A percentile compares a stretch with the other conserved stretches of the same genome.
These are phyloP conservation scores for Pseudococcus jackbeardsleyi DNA, from an alignment of 2,888 invertebrate genomes.

Conservation along the genomic window DNA sequence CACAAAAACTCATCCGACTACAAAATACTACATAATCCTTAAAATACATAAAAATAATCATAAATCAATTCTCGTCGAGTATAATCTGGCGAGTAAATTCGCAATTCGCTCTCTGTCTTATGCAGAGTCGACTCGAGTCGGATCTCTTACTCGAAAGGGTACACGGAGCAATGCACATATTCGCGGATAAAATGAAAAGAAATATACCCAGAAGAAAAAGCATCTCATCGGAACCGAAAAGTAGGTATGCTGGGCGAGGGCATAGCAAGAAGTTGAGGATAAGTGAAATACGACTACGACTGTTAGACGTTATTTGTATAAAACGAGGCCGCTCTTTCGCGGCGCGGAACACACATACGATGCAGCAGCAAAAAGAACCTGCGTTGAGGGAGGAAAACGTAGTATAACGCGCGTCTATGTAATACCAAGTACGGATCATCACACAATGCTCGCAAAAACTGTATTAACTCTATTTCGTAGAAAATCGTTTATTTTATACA, in stretches of 20 bases:
- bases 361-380: not conserved
- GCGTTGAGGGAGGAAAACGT: not conserved
- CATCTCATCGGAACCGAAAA: not conserved
- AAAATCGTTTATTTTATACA: constrained; percentile 58
- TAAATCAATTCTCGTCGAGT: constrained; percentile 41
- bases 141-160: not conserved
- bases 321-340: not conserved
- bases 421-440: constrained; percentile 60
- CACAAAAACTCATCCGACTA: not conserved
- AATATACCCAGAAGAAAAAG: constrained; percentile 5
- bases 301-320: constrained; percentile 57
- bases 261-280: not conserved
- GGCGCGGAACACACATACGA: not conserved
- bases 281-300: constrained; percentile 54
- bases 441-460: constrained; percentile 55
- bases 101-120: not conserved
- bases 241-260: not conserved
- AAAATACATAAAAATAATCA: constrained; percentile 51
- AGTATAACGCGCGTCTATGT: constrained; percentile 39
- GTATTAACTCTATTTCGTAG: constrained; percentile 56
- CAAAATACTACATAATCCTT: constrained; percentile 27
- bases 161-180: not conserved
- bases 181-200: constrained; percentile 4
- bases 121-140: not conserved
- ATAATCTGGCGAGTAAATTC: not conserved